Evolutionary conservation across 2,888 invertebrate species (phyloP).

Genomic region (Phorcus lineatus): DNA sequence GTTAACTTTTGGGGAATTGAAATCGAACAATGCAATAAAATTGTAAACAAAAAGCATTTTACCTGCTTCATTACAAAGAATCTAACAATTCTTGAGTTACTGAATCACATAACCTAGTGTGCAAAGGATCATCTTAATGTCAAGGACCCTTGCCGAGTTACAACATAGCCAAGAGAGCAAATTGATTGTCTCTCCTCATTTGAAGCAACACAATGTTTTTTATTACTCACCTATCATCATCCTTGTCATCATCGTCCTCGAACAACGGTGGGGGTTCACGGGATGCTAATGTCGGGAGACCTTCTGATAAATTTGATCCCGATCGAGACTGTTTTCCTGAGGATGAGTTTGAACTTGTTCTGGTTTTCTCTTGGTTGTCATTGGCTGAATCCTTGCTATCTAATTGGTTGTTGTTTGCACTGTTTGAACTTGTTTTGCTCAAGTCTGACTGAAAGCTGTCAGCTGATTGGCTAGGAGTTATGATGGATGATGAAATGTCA

Average conservation of each 20-base stretch:
- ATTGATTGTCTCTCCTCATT: no score
- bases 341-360: not conserved
- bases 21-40: no score
- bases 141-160: no score
- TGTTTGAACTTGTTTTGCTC: not conserved
- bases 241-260: constrained; percentile 43
- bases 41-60: no score
- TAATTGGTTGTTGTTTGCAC: not conserved
- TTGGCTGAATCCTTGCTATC: not conserved
- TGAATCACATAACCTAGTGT: no score
- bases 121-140: no score
- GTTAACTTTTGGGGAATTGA: no score
- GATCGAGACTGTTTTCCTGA: not conserved
- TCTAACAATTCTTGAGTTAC: no score
- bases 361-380: not conserved
- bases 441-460: not conserved
- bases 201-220: no score
- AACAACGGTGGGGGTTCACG: constrained; percentile 43
- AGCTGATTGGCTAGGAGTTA: not conserved
- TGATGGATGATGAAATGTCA: not conserved
- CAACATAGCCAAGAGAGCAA: no score
- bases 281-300: constrained; percentile 25
- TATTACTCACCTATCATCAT: constrained; percentile 40
- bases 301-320: not conserved
- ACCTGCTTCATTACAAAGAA: no score